Base-by-base conservation (phyloP, 2,797 vertebrate species). In the Otolemur crassicaudatus region DNA sequence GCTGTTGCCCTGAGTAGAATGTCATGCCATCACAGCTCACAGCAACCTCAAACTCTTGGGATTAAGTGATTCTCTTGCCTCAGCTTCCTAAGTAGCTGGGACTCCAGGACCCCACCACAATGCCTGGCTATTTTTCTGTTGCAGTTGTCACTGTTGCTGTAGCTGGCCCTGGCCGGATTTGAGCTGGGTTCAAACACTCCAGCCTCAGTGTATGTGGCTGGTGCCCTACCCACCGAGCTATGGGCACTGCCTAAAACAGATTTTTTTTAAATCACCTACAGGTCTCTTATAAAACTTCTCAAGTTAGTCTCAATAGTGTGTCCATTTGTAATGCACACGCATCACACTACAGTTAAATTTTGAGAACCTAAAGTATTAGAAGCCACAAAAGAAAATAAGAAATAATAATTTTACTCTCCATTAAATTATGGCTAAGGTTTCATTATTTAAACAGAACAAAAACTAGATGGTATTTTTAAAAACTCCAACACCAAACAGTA, bases 391-490 rank as follows among this genome's bases (percentile, higher is more conserved):
- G 75, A 93, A 93, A 84, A 73, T 23, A 73, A 76, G 87, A 82
- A 63, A 60, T 7, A 69, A 73, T 2, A 91, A 84, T 23, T 72
- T 43, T 49, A 73, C 1, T 87, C 31, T 80, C 76, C 77, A 94
- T 31, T 76, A 94, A 90, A 61, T 83, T 72, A 90, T n/a, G 81
- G 80, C 22, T 69, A 58, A 22, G 20, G 19, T 37, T 90, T 29
- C 73, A 89, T 61, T 56, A n/a, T 73, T 58, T 73, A 46, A 17
- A 76, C 6, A 84, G n/a, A 90, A 93, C 25, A 91, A 89, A 82
- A 86, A 53, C n/a, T 20, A 85, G 76, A 89, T 34, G 27, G 70
- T n/a, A 27, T 49, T 76, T 73, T 31, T 11, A 84, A 82, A 94
- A 91, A 40, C 37, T 58, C 17, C 4, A 72, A 70, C 61, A 76